Evolutionary conservation across 2,113 vertebrate species (phyloP).

Genomic region (Trinectes maculatus): DNA sequence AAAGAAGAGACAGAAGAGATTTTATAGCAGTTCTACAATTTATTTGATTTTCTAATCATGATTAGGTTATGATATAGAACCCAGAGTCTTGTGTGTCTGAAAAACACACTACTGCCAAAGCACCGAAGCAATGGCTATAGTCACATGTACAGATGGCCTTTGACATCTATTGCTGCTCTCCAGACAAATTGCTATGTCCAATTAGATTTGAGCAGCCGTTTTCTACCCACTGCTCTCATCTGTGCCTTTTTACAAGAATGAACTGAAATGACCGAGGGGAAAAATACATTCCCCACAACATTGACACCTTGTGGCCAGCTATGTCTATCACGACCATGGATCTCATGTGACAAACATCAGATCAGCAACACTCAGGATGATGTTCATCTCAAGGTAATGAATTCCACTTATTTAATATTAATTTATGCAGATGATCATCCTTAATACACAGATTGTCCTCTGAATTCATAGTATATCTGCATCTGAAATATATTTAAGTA

Average conservation of each 20-base stretch:
- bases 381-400: conserved; percentile 22
- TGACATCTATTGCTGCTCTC: conserved; percentile 40
- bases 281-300: conserved; percentile 46
- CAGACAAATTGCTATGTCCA: conserved; percentile 48
- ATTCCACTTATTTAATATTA: conserved; percentile 21
- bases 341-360: conserved; percentile 39
- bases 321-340: conserved; percentile 27
- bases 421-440: conserved; percentile 51
- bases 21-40: neutral
- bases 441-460: conserved; percentile 36
- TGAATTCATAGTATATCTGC: conserved; percentile 42
- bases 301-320: conserved; percentile 73
- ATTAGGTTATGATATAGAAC: neutral
- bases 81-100: neutral
- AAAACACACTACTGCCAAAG: neutral
- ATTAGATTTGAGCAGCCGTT: conserved; percentile 58
- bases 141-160: conserved; percentile 35
- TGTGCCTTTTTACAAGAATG: conserved; percentile 15
- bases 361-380: conserved; percentile 15
- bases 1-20: neutral
- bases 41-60: no score
- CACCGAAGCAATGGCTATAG: conserved; percentile 6
- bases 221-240: conserved; percentile 32
- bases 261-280: conserved; percentile 18
- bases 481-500: no score